These are phyloP conservation scores for Drosophila diplacantha DNA, from an alignment of 2,888 invertebrate species.

Conservation along the genomic window DNA sequence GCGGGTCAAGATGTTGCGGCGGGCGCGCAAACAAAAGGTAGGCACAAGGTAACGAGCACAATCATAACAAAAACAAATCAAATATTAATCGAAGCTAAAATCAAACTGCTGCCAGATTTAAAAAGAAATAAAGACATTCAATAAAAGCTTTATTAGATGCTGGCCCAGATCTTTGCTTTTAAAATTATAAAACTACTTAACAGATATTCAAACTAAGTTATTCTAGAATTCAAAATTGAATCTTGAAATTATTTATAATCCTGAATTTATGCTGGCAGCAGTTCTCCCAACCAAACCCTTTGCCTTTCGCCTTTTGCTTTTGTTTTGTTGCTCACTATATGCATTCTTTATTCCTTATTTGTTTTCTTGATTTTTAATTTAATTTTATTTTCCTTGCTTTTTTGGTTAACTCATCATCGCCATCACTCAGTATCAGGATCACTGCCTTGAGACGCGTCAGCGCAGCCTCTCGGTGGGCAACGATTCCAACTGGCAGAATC, in stretches of 20 bases:
- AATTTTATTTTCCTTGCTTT: constrained; percentile 45
- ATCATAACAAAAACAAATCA: constrained; percentile 32
- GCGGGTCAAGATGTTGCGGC: constrained; percentile 76
- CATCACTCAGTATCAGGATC: constrained; percentile 75
- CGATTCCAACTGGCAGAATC: constrained; percentile 69
- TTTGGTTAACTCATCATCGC: constrained; percentile 58
- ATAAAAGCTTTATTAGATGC: too few relatives aligned
- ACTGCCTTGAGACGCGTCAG: constrained; percentile 75
- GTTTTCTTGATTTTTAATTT: constrained; percentile 43
- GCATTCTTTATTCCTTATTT: not conserved
- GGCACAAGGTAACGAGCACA: constrained; percentile 39
- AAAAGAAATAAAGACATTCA: not conserved
- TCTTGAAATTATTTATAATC: too few relatives aligned
- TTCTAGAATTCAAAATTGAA: not conserved
- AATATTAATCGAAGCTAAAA: constrained; percentile 1
- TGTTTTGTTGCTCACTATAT: constrained; percentile 29
- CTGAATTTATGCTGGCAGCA: constrained; percentile 12
- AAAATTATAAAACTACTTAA: not conserved
- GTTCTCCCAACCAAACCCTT: not conserved
- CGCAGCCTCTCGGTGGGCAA: constrained; percentile 78
- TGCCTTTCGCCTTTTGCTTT: constrained; percentile 19
- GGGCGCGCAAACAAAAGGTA: constrained; percentile 78
- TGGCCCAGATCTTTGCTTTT: not conserved
- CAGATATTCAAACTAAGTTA: not conserved
- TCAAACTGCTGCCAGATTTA: constrained; percentile 14